Base-by-base conservation (phyloP, 53 echinoderm and acorn worm species). In the Holothuria leucospilota region DNA sequence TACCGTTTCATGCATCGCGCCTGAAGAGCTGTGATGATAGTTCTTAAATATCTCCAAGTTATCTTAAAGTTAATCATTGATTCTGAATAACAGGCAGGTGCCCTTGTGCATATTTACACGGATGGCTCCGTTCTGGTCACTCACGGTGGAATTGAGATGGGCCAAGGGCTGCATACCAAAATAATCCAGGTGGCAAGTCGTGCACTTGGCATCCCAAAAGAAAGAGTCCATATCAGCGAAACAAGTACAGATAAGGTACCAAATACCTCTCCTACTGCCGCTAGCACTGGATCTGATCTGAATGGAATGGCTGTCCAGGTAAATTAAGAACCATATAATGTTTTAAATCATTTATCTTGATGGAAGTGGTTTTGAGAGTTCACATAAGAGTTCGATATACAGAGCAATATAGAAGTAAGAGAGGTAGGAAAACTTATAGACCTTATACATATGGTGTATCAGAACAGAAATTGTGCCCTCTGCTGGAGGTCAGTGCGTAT, bases 71-170 rank as follows among this genome's bases (percentile, higher is more conserved):
- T 15, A 4, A 56, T 5, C 15, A 7, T 56, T 56, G 1, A 56
- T 56, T 16, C 5, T 56, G 16, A 0, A 16, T 21, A 28, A 9
- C 40, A 96, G 96, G 93, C 93, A 14, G 94, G 94, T 39, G 96
- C 96, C 34, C 85, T 96, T 56, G 94, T 96, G 8, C 89, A 91
- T 61, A 89, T 96, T 51, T 96, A 96, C 90, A 87, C 80, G 0
- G 96, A 96, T 25, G 96, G 96, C 39, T 84, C 95, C 10, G 96
- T 96, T 2, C 91, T 96, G 20, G 84, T 96, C 40, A 86, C 89
- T 51, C 96, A 96, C 30, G 93, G 91, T 9, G 96, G 96, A 15
- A 85, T 85, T 9, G 96, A 96, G 90, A 96, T 96, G 96, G 96
- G 96, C 1, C 96, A 96, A 61, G 96, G 96, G 18, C 84, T 96